Base-by-base conservation (phyloP, 92 coral and sea anemone species). In the Epizoanthus ramosus region DNA sequence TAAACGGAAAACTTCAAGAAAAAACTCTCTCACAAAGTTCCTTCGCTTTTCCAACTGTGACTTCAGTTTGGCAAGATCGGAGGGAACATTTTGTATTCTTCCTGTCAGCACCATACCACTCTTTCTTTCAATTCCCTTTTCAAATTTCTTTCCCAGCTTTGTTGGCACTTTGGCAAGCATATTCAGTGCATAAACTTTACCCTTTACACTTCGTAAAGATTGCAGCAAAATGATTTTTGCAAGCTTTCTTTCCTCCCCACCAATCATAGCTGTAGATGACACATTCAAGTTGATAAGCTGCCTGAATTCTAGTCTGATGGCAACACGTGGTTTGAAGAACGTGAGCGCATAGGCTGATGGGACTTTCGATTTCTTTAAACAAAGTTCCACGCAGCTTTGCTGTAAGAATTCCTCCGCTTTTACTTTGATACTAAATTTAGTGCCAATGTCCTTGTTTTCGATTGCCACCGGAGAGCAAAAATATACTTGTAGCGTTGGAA, bases 401-500 rank as follows among this genome's bases (percentile, higher is more conserved):
- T 87, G 89, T 28, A 94, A 70, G 77, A 96, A 92, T 79, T 90
- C 92, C 2, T 88, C 91, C 33, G 99, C 93, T 25, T 87, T 92
- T 39, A 92, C 89, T 79, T 89, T 90, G 37, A 96, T 77, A 56
- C 98, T 90, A 68, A 84, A 92, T 68, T 83, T 81, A 4, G 99
- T 96, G 22, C 99, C 99, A 79, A 96, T 89, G 60, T 96, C 97
- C 89, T 96, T 95, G 80, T 96, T 96, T 52, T 75, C 90, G 73
- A 96, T 80, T 19, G 84, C 88, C 23, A 96, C 85, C 21, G 99
- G 99, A 54, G 99, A 96, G 74, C 99, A 96, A 14, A 92, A 73
- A 85, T 96, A 92, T 6, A 96, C 98, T 84, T 90, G 98, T 57
- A 92, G 73, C 6, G 98, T 86, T 16, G 99, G 99, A 23, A 94